A percentile compares a stretch with the other conserved stretches of the same genome.
Evolutionary conservation across 2,797 vertebrate genomes (phyloP).

Genomic region (Sardinella longiceps): DNA sequence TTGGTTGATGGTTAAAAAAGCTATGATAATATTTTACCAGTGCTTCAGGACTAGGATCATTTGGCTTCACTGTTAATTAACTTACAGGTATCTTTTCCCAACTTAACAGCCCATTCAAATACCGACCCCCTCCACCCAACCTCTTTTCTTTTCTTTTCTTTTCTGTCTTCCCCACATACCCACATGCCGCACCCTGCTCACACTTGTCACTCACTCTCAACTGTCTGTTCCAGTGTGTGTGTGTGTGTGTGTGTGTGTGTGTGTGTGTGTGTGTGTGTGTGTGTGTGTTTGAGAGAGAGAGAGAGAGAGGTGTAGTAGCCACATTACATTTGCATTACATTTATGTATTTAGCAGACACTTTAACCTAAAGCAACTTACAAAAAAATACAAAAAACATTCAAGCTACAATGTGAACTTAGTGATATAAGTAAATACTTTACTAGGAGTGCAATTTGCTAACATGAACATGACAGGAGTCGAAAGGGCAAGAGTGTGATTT

Average conservation of each 20-base stretch:
- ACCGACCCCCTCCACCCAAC: not conserved
- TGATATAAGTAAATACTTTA: too few species aligned
- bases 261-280: constrained; percentile 22
- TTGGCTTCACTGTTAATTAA: constrained; percentile 43
- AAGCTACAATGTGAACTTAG: too few species aligned
- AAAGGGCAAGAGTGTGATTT: too few species aligned
- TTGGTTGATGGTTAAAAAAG: constrained; percentile 29
- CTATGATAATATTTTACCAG: constrained; percentile 48
- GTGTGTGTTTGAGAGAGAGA: not conserved
- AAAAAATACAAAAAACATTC: too few species aligned
- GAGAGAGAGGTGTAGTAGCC: too few species aligned
- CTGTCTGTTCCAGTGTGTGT: constrained; percentile 43
- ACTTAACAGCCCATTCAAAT: not conserved
- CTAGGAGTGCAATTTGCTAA: too few species aligned
- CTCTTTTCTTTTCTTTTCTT: constrained; percentile 21
- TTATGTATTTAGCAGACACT: too few species aligned
- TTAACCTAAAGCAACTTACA: too few species aligned
- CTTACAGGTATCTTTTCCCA: constrained; percentile 35
- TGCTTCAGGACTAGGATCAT: constrained; percentile 27
- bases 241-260: constrained; percentile 40
- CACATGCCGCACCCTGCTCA: constrained; percentile 28
- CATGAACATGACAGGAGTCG: too few species aligned
- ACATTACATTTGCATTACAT: too few species aligned
- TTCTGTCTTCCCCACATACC: constrained; percentile 19
- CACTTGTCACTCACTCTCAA: constrained; percentile 33